Base-by-base conservation (phyloP, 2,797 vertebrate species). In the Lutjanus argentimaculatus region DNA sequence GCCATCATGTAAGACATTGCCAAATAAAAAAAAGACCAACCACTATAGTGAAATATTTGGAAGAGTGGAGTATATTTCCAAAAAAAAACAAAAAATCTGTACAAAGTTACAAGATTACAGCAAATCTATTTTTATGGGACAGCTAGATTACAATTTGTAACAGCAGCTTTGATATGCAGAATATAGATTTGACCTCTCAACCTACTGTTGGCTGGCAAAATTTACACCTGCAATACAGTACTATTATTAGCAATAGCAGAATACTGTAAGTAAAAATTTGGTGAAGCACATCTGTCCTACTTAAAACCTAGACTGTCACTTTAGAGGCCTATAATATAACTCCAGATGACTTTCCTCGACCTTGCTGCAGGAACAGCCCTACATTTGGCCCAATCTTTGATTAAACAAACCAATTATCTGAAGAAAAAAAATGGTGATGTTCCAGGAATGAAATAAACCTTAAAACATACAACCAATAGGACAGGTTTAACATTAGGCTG, bases 1-100 rank as follows among this genome's bases (percentile, higher is more conserved):
- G 53, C 14, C 22, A 42, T 21, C 55, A 12, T 43, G 0, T 16
- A 58, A 74, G n/a, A 43, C 40, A 16, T 0, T 15, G 16, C 9
- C 12, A 61, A 43, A 52, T n/a, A 22, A 16, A 65, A 17, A 61
- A 77, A 57, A 63, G 51, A 66, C 71, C 66, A 75, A 75, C 75
- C 40, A 79, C 53, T 63, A 68, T 19, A 1, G 45, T 59, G 7
- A 21, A 53, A 61, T 40, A 56, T 77, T 72, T 40, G 6, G 7
- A 59, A 66, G 2, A 52, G 17, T 30, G 19, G 16, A 63, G 73
- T 80, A 57, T 77, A 80, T 73, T 59, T 66, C 19, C 2, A 36
- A 36, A 36, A 36, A 36, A 36, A 43, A n/a, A 8, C n/a, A 68
- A 53, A 6, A 79, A 63, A 79, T 57, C 40, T 21, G 67, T 75